Conservation (phyloP, 2,797 vertebrate species). For the Limnodromus scolopaceus region DNA sequence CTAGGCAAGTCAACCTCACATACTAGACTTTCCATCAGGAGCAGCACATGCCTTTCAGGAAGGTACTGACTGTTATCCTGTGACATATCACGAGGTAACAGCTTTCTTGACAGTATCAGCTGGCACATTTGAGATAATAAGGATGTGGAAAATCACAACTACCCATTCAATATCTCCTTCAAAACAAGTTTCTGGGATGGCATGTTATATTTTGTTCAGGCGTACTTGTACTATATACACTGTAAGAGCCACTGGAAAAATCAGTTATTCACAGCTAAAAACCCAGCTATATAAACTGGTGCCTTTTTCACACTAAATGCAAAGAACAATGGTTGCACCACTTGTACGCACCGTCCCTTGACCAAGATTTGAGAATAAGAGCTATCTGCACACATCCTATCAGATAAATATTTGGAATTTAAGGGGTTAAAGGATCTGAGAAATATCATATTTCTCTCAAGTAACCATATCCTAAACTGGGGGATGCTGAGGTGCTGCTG, state of each 20-base stretch:
- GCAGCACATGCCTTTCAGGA: background rate
- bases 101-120: background rate
- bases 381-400: background rate
- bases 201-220: background rate
- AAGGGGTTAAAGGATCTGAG: background rate
- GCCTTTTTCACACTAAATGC: background rate
- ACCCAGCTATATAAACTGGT: background rate
- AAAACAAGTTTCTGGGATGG: background rate
- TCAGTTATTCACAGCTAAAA: background rate
- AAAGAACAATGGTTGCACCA: accelerated
- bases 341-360: background rate
- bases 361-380: background rate
- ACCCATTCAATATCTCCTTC: background rate
- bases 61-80: background rate
- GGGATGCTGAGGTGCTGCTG: background rate
- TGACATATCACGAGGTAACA: background rate
- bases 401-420: background rate
- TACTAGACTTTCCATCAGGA: background rate
- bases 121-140: background rate
- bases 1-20: background rate
- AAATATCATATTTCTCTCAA: background rate
- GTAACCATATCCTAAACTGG: background rate
- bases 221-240: no score
- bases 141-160: background rate
- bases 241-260: background rate